Evolutionary conservation across 2,888 invertebrate species (phyloP).

Genomic region (Brachynemurus nebulosus): DNA sequence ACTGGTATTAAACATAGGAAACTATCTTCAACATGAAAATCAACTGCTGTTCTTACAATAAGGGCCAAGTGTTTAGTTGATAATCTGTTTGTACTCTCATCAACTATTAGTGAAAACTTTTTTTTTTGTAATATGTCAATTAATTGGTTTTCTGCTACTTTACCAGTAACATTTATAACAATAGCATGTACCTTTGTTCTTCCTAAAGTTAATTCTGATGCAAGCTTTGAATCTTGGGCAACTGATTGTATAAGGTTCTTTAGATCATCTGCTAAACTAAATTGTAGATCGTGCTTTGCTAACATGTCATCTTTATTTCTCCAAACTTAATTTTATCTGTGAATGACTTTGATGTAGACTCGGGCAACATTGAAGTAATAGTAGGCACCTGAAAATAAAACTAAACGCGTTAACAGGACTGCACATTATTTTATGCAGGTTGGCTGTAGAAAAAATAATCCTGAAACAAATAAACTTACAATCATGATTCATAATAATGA

Average conservation of each 20-base stretch:
- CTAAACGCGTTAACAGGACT: too few relatives aligned
- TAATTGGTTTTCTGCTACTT: conserved; percentile 1
- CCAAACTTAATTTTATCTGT: conserved; percentile 3
- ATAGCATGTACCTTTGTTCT: conserved; percentile 14
- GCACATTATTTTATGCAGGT: too few relatives aligned
- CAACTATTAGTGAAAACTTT: conserved; percentile 4
- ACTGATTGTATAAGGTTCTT: conserved; percentile 12
- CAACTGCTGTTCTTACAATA: conserved; percentile 3
- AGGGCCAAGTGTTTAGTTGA: conserved; percentile 8
- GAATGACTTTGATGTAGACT: conserved; percentile 5
- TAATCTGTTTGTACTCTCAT: conserved; percentile 6
- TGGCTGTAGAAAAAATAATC: too few relatives aligned
- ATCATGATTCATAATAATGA: too few relatives aligned
- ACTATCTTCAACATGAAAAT: conserved; percentile 8
- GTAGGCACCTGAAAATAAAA: too few relatives aligned
- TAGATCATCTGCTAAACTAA: background rate
- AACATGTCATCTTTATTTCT: conserved; percentile 1
- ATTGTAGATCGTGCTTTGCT: background rate
- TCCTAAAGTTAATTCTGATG: conserved; percentile 13
- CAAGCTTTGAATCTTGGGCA: conserved; percentile 15
- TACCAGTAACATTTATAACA: conserved; percentile 7
- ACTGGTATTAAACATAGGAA: conserved; percentile 11
- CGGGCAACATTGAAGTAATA: too few relatives aligned
- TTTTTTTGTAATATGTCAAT: conserved; percentile 1
- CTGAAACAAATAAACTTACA: too few relatives aligned